A percentile compares a stretch with the other conserved stretches of the same genome.
These are phyloP conservation scores for Ficedula albicollis DNA, from an alignment of 2,797 vertebrate genomes.

Conservation along the genomic window DNA sequence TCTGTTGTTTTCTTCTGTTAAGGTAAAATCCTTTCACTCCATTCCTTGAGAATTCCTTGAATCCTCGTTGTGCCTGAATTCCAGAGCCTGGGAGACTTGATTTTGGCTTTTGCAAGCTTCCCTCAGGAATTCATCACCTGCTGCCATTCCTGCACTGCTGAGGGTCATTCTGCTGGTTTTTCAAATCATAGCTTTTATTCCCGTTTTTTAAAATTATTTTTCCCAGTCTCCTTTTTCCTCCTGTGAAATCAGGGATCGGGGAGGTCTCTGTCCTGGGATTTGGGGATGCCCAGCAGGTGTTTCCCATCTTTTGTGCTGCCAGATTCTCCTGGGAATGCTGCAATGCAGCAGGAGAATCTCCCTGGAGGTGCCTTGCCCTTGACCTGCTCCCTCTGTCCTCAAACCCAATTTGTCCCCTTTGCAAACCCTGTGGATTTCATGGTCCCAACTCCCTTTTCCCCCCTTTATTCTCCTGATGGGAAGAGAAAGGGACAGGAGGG, in stretches of 20 bases:
- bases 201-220: fast-evolving
- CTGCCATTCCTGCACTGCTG: not conserved
- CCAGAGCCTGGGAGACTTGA: not conserved
- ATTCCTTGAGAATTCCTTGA: not conserved
- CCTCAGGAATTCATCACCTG: fast-evolving
- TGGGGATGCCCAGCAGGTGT: not conserved
- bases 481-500: not conserved
- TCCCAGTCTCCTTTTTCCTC: not conserved
- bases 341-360: not conserved
- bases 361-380: not conserved
- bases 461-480: not conserved
- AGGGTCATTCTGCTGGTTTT: not conserved
- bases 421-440: fast-evolving
- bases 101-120: not conserved
- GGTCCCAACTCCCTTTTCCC: not conserved
- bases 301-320: not conserved
- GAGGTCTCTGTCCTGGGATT: not conserved
- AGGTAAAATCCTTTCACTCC: not conserved
- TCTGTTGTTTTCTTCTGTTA: fast-evolving
- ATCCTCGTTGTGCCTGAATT: fast-evolving
- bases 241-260: fast-evolving
- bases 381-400: fast-evolving
- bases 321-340: not conserved
- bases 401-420: not conserved
- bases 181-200: fast-evolving